phyloP scores from a whole-genome alignment of 2,888 invertebrate species.

The Coleophora deauratella region DNA sequence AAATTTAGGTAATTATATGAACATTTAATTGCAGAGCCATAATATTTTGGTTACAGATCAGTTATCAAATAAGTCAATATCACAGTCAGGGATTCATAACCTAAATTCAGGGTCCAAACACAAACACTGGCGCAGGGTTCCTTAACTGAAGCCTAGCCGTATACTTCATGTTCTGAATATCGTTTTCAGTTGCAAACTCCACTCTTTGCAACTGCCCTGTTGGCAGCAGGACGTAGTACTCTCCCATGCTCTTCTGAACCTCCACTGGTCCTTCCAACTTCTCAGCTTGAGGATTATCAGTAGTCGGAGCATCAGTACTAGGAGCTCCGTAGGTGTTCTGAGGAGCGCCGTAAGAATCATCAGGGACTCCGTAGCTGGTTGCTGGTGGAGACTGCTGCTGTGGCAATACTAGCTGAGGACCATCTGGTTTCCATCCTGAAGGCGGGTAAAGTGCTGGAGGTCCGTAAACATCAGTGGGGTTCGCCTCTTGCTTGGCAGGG shows the following conservation, averaged over 20 bases:
- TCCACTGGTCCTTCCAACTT: slow-evolving; percentile 52
- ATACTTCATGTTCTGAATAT: slow-evolving; percentile 74
- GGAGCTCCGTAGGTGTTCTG: slow-evolving; percentile 28
- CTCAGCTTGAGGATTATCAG: slow-evolving; percentile 52
- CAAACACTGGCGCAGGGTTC: slow-evolving; percentile 44
- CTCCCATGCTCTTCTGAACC: slow-evolving; percentile 67
- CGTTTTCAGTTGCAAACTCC: slow-evolving; percentile 67
- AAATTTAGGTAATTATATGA: too few relatives aligned
- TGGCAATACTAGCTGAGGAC: slow-evolving; percentile 49
- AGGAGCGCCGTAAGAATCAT: slow-evolving; percentile 44
- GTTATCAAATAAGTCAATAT: too few relatives aligned
- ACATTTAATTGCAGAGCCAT: too few relatives aligned
- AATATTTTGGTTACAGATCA: too few relatives aligned
- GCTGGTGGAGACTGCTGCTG: slow-evolving; percentile 38
- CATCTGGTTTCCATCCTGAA: slow-evolving; percentile 62
- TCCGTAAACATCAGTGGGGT: slow-evolving; percentile 36
- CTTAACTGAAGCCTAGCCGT: slow-evolving; percentile 73
- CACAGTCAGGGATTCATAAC: too few relatives aligned
- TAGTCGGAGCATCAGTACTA: slow-evolving; percentile 39
- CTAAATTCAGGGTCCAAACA: slow-evolving; percentile 38
- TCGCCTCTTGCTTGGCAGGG: slow-evolving; percentile 23
- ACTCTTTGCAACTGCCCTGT: slow-evolving; percentile 77
- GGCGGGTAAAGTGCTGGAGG: slow-evolving; percentile 49
- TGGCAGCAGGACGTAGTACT: slow-evolving; percentile 78
- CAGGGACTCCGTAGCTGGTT: slow-evolving; percentile 44